phyloP scores from a whole-genome alignment of 2,888 invertebrate genomes.

The Orthosia incerta region DNA sequence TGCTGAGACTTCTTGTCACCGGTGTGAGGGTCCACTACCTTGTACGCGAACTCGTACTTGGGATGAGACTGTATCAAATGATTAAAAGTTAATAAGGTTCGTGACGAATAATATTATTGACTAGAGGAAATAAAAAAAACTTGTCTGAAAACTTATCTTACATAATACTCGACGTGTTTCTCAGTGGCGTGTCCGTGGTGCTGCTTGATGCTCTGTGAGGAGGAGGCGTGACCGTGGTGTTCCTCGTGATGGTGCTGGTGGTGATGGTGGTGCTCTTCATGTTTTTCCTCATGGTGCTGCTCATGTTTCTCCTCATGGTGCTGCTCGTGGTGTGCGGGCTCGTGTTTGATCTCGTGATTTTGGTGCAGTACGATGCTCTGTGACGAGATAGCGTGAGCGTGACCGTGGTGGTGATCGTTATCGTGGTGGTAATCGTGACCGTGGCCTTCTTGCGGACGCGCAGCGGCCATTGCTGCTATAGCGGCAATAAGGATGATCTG shows the following conservation, averaged over 20 bases:
- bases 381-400: conserved; percentile 69
- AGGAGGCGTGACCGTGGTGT: conserved; percentile 40
- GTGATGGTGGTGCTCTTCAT: conserved; percentile 5
- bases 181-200: conserved; percentile 49
- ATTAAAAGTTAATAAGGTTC: not conserved
- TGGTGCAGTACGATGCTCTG: conserved; percentile 76
- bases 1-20: conserved; percentile 82
- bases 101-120: not conserved
- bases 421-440: conserved; percentile 50
- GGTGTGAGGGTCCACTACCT: conserved; percentile 85
- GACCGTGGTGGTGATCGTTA: conserved; percentile 51
- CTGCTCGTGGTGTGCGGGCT: conserved; percentile 26
- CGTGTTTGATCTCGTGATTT: conserved; percentile 53
- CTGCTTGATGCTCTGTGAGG: conserved; percentile 42
- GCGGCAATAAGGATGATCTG: conserved; percentile 50
- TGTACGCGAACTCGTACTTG: conserved; percentile 85
- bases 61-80: conserved; percentile 71
- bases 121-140: not conserved
- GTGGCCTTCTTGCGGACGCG: conserved; percentile 59
- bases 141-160: not conserved
- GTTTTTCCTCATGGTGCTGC: conserved; percentile 8
- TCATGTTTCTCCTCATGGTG: conserved; percentile 23
- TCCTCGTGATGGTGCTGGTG: conserved; percentile 28
- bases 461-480: conserved; percentile 42
- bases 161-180: conserved; percentile 56